A percentile compares a stretch with the other conserved stretches of the same genome.
phyloP scores from a whole-genome alignment of 1,140 invertebrate species.

The Drosophila pseudoobscura region DNA sequence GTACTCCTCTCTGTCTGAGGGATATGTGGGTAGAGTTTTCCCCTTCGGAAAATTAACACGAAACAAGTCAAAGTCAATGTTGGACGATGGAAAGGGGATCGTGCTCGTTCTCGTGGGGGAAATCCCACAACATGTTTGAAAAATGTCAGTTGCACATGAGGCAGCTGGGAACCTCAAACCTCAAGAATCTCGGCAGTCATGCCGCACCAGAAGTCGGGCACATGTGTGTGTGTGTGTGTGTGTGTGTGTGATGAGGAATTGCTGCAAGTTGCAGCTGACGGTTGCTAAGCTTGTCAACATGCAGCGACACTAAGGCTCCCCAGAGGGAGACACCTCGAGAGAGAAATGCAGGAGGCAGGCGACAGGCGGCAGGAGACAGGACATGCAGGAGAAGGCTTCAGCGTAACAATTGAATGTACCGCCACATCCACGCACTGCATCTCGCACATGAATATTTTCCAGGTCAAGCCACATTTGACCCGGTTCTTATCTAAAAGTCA shows the following conservation, averaged over 20 bases:
- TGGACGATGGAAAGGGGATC: constrained; percentile 38
- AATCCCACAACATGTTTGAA: constrained; percentile 53
- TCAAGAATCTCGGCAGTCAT: constrained; percentile 51
- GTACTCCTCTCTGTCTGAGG: neutral
- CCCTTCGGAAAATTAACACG: constrained; percentile 39
- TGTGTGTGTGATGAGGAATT: constrained; percentile 38
- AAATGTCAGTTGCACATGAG: constrained; percentile 66
- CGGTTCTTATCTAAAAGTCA: constrained; percentile 61
- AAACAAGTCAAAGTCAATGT: constrained; percentile 70
- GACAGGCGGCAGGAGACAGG: neutral
- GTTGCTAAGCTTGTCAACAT: constrained; percentile 58
- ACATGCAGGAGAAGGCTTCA: constrained; percentile 2
- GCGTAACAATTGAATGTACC: constrained; percentile 40
- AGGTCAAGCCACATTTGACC: constrained; percentile 51
- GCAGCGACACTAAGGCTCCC: constrained; percentile 43
- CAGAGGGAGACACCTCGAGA: constrained; percentile 7
- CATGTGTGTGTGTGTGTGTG: constrained; percentile 5
- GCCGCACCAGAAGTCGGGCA: constrained; percentile 4
- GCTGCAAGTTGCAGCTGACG: constrained; percentile 45
- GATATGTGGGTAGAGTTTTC: too few species aligned
- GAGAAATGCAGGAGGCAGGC: neutral
- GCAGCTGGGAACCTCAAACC: constrained; percentile 28
- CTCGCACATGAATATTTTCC: neutral
- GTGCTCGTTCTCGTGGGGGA: constrained; percentile 17
- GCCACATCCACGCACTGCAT: neutral